Evolutionary conservation across 2,888 invertebrate species (phyloP).

Genomic region (Chirona hameri): DNA sequence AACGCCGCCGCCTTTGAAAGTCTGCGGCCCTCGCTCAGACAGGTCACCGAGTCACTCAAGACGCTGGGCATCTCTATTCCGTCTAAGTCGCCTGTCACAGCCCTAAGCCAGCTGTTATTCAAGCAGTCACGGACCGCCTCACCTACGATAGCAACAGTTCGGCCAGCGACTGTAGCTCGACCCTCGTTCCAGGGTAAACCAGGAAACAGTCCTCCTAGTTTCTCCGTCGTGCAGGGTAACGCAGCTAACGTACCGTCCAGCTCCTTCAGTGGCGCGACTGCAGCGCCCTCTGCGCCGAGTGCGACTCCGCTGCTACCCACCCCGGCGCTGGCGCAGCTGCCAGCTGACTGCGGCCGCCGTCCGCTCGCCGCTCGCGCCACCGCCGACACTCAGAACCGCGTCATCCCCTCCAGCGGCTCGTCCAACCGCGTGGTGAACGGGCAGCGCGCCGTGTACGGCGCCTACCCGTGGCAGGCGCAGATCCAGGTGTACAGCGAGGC

Average conservation of each 20-base stretch:
- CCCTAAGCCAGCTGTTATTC: background rate
- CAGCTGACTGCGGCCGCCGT: background rate
- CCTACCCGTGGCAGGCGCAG: constrained; percentile 23
- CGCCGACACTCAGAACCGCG: background rate
- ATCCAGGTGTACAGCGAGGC: background rate
- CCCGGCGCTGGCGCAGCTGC: background rate
- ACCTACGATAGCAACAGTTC: background rate
- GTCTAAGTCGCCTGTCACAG: background rate
- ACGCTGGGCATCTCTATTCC: background rate
- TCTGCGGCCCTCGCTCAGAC: background rate
- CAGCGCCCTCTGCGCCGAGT: background rate
- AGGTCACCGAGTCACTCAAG: background rate
- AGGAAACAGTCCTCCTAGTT: background rate
- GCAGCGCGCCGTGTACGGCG: background rate
- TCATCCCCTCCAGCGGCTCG: background rate
- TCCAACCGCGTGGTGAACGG: background rate
- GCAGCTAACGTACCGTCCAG: background rate
- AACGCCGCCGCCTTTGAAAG: background rate
- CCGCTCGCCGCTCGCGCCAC: background rate
- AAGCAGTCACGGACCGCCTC: background rate
- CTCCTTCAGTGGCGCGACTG: background rate
- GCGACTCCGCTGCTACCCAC: background rate
- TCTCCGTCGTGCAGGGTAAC: background rate
- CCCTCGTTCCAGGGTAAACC: background rate
- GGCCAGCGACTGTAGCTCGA: background rate